Base-by-base conservation (phyloP, 2,797 vertebrate genomes). In the Sparidentex hasta region DNA sequence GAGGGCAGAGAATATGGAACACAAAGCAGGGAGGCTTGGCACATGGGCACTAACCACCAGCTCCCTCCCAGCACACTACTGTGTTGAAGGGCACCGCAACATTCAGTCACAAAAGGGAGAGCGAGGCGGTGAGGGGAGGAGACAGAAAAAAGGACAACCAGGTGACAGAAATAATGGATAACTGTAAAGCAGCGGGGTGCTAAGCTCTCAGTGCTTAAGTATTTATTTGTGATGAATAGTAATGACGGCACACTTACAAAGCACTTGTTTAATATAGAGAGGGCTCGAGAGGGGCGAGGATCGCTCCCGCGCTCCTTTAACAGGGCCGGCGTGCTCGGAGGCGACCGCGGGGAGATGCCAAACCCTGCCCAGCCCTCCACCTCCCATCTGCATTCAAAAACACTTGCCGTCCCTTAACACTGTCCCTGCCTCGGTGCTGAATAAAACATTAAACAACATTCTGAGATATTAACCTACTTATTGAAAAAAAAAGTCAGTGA, bases 401-500 rank as follows among this genome's bases (percentile, higher is more conserved):
- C 92, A 93, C 88, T 92, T 87, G 83, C 88, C 83, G 87, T 93
- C 92, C 93, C 91, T 91, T 85, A 92, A 89, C 89, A 84, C 90
- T 75, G 88, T 87, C 90, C 81, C 83, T 84, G 90, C 81, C 72
- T 89, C 64, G 4, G 67, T 7, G 23, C 81, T 96, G 83, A 95
- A 96, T 95, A 93, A 95, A 95, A 94, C 93, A 96, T 94, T 92
- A 94, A 90, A 95, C 85, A 62, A 91, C 92, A 92, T 94, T 95
- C 94, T 91, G 90, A 93, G 94, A 95, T 95, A 95, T 95, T 94
- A 95, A 95, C 95, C 95, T 94, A 96, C 93, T 96, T 96, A 95
- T 94, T 94, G 89, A 83, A 80, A 90, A 83, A 27, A 90, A 89
- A 87, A 92, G 80, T 84, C 83, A 62, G 90, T 91, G 92, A 95